phyloP scores from a whole-genome alignment of 2,797 vertebrate species.

The Xenentodon cancila region DNA sequence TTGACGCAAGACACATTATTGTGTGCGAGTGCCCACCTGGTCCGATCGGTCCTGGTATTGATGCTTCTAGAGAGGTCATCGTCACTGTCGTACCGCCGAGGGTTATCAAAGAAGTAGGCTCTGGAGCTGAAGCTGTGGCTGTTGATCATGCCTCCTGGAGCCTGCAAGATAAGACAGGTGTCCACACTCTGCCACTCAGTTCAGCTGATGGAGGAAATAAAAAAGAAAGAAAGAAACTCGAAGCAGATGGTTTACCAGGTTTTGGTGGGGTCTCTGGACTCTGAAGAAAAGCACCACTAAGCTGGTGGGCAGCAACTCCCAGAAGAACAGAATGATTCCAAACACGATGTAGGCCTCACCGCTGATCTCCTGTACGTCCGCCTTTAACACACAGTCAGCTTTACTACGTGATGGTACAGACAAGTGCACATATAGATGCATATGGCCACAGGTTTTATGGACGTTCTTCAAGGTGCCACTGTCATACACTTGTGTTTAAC shows the following conservation, averaged over 20 bases:
- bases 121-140: slow-evolving; percentile 95
- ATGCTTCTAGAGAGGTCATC: slow-evolving; percentile 91
- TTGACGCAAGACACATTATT: no score
- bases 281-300: slow-evolving; percentile 94
- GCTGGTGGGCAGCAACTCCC: slow-evolving; percentile 93
- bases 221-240: not conserved
- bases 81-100: slow-evolving; percentile 93
- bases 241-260: slow-evolving; percentile 84
- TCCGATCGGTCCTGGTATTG: slow-evolving; percentile 83
- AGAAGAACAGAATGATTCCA: slow-evolving; percentile 93
- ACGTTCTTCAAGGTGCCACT: no score
- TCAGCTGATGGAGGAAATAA: not conserved
- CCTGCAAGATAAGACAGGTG: slow-evolving; percentile 56
- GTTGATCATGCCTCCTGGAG: slow-evolving; percentile 92
- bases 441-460: not conserved
- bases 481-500: no score
- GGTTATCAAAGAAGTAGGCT: slow-evolving; percentile 97
- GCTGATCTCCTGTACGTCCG: slow-evolving; percentile 82
- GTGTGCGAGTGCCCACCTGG: slow-evolving; percentile 70
- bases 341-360: slow-evolving; percentile 91
- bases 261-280: slow-evolving; percentile 91
- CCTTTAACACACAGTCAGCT: slow-evolving; percentile 56
- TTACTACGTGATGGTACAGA: not conserved
- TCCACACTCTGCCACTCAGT: not conserved
- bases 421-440: not conserved